Evolutionary conservation across 2,888 invertebrate species (phyloP).

Genomic region (Leucophenga maculata): DNA sequence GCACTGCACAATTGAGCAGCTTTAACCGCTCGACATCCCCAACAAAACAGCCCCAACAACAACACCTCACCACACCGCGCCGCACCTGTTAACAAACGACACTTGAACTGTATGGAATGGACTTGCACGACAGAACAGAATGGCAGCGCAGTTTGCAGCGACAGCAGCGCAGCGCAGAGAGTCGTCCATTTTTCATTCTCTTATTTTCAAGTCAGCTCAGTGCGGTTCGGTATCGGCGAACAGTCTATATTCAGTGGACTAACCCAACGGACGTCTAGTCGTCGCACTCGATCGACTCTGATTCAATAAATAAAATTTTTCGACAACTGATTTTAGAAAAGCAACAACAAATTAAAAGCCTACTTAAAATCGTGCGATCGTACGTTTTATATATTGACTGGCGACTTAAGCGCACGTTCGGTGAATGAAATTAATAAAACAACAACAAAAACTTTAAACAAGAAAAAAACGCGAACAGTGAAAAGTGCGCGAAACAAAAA

Average conservation of each 20-base stretch:
- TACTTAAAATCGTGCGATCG: neutral
- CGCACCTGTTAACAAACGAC: too few species aligned
- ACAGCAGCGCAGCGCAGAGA: slow-evolving; percentile 4
- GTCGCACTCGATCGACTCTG: slow-evolving; percentile 14
- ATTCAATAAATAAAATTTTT: neutral
- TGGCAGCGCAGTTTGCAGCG: too few species aligned
- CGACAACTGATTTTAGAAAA: slow-evolving; percentile 26
- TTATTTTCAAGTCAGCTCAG: slow-evolving; percentile 49
- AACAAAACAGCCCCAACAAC: too few species aligned
- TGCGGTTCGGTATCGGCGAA: slow-evolving; percentile 40
- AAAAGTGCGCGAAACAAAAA: neutral
- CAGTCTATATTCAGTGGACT: slow-evolving; percentile 66
- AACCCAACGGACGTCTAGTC: slow-evolving; percentile 49
- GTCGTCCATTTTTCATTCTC: neutral
- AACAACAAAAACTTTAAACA: neutral
- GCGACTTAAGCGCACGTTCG: neutral
- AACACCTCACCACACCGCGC: too few species aligned
- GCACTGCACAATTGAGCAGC: too few species aligned
- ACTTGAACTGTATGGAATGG: too few species aligned
- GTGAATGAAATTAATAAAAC: too few species aligned
- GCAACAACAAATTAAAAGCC: neutral
- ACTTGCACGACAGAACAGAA: too few species aligned
- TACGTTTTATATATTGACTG: neutral
- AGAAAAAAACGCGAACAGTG: neutral
- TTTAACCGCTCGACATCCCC: too few species aligned